Base-by-base conservation (phyloP, 2,797 vertebrate species). In the Florisuga fusca region DNA sequence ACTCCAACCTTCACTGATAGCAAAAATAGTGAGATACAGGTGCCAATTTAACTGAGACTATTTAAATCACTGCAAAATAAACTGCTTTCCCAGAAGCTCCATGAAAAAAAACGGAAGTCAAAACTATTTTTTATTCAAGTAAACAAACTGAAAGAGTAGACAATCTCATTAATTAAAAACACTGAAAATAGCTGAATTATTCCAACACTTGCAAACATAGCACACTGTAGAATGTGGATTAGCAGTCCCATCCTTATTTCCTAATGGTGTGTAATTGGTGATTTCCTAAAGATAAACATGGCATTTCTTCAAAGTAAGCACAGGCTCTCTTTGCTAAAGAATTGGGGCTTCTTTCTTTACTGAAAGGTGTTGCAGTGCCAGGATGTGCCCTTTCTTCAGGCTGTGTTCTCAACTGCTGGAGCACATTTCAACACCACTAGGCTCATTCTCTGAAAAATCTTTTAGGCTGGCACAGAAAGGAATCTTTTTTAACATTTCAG, bases 1-100 rank as follows among this genome's bases (percentile, higher is more conserved):
- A 80, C 31, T 82, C 15, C 68, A 84, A 2, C 53, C 64, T 80
- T 31, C 54, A 71, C 7, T 51, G 63, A 76, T 10, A 78, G 67
- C 46, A 76, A 82, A 84, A 93, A 88, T 4, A 81, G 43, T 2
- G 12, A 94, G 62, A 91, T 83, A 2, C 67, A 96, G 94, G 88
- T 69, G 95, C 33, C 79, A 94, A 85, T 95, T 97, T 94, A 96
- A 94, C 75, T 95, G 75, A 84, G 92, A 95, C 67, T 95, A 71
- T 93, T 97, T 93, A 96, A 97, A 97, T 94, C 87, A 77, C 86
- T 77, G 57, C 50, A 71, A 97, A 97, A 91, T 82, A 96, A 97
- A 94, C 84, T 83, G 72, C 89, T 97, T 89, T 91, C 82, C 97
- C 89, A 90, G 55, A 63, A 90, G 87, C 79, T 91, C 86, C 75